Conservation (phyloP, 2,888 invertebrate species). For the Nebria brevicollis region DNA sequence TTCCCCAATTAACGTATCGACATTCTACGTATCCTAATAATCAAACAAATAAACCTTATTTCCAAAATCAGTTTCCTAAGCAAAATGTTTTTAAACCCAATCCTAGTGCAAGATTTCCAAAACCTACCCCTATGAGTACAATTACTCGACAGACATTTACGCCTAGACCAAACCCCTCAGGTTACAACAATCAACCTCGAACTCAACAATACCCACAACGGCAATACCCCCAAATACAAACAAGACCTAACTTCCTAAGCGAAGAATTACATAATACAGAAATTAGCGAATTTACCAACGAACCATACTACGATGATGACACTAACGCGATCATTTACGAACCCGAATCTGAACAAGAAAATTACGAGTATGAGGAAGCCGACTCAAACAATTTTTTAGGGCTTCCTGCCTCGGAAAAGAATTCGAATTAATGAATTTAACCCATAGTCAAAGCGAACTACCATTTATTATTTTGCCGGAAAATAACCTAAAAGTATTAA, state of each 20-base stretch:
- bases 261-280: conserved; percentile 32
- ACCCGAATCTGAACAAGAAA: too few relatives aligned
- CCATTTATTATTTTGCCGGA: conserved; percentile 5
- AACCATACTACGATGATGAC: neutral
- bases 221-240: conserved; percentile 20
- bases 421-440: conserved; percentile 12
- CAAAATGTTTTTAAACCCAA: conserved; percentile 30
- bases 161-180: neutral
- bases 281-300: neutral
- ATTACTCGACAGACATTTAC: conserved; percentile 27
- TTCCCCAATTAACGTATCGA: too few relatives aligned
- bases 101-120: conserved; percentile 24
- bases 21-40: conserved; percentile 7
- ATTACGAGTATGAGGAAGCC: neutral
- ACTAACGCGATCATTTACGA: too few relatives aligned
- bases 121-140: conserved; percentile 23
- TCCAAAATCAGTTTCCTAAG: neutral
- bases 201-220: neutral
- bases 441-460: conserved; percentile 8
- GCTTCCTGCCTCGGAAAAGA: conserved; percentile 5
- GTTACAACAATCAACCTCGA: neutral
- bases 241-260: conserved; percentile 5
- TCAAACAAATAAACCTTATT: conserved; percentile 12
- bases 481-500: conserved; percentile 28
- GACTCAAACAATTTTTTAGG: conserved; percentile 3